Evolutionary conservation across 2,113 vertebrate genomes (phyloP).

Genomic region (Porphyrio hochstetteri): DNA sequence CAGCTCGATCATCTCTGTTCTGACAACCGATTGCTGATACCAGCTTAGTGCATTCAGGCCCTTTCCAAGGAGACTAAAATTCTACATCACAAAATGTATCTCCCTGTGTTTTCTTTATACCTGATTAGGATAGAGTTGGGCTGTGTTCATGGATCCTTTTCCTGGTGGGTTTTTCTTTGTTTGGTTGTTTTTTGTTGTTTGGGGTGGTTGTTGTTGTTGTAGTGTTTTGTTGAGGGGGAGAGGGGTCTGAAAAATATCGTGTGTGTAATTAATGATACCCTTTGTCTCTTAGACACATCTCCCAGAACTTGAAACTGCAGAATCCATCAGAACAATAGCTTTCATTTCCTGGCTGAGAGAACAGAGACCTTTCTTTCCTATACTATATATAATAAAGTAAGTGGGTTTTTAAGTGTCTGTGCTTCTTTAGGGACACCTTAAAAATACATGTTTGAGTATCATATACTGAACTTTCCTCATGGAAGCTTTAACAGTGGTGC

Average conservation of each 20-base stretch:
- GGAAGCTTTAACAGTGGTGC: neutral
- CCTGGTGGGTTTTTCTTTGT: neutral
- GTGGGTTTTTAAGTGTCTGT: neutral
- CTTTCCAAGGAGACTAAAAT: neutral
- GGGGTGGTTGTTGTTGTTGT: too few relatives aligned
- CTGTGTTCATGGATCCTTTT: neutral
- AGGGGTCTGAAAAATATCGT: neutral
- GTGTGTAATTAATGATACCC: neutral
- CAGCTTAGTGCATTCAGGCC: neutral
- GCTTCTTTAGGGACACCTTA: neutral
- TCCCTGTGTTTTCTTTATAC: neutral
- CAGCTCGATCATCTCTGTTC: neutral
- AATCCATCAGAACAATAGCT: conserved; percentile 86
- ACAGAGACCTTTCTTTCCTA: conserved; percentile 90
- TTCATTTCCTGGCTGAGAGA: conserved; percentile 93
- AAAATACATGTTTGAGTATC: neutral
- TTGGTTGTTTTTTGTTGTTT: too few relatives aligned
- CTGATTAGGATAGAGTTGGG: neutral
- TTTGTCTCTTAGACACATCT: conserved; percentile 82
- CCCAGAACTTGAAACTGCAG: conserved; percentile 91
- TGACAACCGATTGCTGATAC: neutral
- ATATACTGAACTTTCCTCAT: neutral
- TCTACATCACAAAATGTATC: rapidly evolving
- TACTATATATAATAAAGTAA: conserved; percentile 91
- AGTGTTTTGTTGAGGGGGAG: too few relatives aligned